These are phyloP conservation scores for Choreutis nemorana DNA, from an alignment of 2,888 invertebrate genomes.

Conservation along the genomic window DNA sequence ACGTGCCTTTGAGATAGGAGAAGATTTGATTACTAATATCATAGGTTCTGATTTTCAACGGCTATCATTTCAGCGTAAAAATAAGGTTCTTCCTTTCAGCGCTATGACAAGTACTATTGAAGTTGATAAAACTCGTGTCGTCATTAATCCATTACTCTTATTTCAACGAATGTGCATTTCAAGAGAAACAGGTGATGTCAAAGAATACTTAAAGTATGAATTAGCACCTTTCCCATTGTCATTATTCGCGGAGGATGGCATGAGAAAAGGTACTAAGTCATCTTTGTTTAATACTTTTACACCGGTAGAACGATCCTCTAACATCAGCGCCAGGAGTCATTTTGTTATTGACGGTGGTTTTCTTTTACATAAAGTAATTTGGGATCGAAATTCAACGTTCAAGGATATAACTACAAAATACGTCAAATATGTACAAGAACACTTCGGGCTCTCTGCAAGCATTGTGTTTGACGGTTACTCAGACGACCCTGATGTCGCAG, in stretches of 20 bases:
- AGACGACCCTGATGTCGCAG: neutral
- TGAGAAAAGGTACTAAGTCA: constrained; percentile 10
- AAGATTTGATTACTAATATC: neutral
- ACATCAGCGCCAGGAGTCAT: constrained; percentile 3
- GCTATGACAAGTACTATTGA: neutral
- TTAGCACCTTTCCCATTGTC: constrained; percentile 6
- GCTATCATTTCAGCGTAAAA: neutral
- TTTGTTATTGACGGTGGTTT: constrained; percentile 9
- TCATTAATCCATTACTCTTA: constrained; percentile 1
- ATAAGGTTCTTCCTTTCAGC: neutral
- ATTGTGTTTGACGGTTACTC: constrained; percentile 1
- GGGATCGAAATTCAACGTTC: neutral
- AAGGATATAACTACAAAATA: neutral
- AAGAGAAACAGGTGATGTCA: constrained; percentile 4
- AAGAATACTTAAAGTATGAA: constrained; percentile 4
- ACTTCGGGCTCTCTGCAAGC: neutral
- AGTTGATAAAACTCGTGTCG: constrained; percentile 3
- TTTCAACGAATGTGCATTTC: constrained; percentile 5
- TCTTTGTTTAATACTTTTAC: constrained; percentile 7
- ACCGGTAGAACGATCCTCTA: constrained; percentile 4
- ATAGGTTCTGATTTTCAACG: neutral
- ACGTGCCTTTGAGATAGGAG: neutral
- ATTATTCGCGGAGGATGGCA: constrained; percentile 9
- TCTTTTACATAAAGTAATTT: constrained; percentile 1
- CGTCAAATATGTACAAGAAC: neutral